Percentiles rank a stretch among this genome's conserved stretches.
phyloP scores from a whole-genome alignment of 2,888 invertebrate genomes.

The Ochropleura plecta region DNA sequence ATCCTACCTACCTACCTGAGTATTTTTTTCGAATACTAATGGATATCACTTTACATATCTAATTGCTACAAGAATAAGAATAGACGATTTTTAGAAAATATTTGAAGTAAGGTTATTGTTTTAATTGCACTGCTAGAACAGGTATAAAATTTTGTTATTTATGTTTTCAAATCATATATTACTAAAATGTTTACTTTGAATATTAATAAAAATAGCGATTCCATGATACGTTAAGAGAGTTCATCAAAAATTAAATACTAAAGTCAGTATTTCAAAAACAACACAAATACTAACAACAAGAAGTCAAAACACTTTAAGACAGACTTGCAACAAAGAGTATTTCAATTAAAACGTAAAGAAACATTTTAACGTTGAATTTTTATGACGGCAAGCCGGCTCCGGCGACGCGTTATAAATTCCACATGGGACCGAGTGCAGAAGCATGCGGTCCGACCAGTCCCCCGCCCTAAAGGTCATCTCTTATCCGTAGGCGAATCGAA shows the following conservation, averaged over 20 bases:
- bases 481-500: conserved; percentile 84
- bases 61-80: conserved; percentile 6
- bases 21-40: not conserved
- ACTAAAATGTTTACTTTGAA: not conserved
- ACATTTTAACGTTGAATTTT: conserved; percentile 71
- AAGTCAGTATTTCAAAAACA: conserved; percentile 1
- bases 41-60: conserved; percentile 2
- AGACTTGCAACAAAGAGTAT: conserved; percentile 45
- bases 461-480: conserved; percentile 85
- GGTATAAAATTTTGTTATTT: not conserved
- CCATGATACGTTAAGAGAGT: no score
- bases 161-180: conserved; percentile 21
- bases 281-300: conserved; percentile 12
- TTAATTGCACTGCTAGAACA: conserved; percentile 9
- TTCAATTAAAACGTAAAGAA: conserved; percentile 64
- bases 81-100: conserved; percentile 23
- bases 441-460: conserved; percentile 87
- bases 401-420: conserved; percentile 78
- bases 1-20: not conserved
- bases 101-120: conserved; percentile 15
- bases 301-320: conserved; percentile 25
- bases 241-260: not conserved
- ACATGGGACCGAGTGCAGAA: conserved; percentile 72
- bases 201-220: no score
- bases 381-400: conserved; percentile 71